These are phyloP conservation scores for Amphimedon queenslandica DNA, from an alignment of 37 sponge, comb jelly and placozoan genomes.

Conservation along the genomic window DNA sequence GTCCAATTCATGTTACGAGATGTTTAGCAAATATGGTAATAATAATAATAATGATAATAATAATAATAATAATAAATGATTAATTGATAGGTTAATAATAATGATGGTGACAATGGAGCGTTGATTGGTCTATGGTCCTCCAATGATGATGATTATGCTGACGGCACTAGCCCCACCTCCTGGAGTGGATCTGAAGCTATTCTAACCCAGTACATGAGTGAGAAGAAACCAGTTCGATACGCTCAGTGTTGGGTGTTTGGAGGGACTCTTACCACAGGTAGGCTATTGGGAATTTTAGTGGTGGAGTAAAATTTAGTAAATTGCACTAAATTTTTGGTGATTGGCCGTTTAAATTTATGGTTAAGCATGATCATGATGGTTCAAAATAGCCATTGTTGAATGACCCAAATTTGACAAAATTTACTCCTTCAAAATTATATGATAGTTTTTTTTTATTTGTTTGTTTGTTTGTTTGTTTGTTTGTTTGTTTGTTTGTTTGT, in stretches of 20 bases:
- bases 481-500: no score
- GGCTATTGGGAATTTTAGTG: no score
- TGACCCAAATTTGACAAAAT: no score
- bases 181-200: constrained; percentile 73
- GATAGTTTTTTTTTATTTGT: no score
- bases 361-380: no score
- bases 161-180: constrained; percentile 57
- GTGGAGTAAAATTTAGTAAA: no score
- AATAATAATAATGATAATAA: no score
- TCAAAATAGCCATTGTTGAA: no score
- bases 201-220: constrained; percentile 45
- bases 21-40: constrained; percentile 43
- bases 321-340: background rate
- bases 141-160: constrained; percentile 39
- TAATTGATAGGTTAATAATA: constrained; percentile 25
- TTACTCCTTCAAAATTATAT: no score
- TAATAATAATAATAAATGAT: no score
- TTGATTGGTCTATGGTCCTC: constrained; percentile 57
- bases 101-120: constrained; percentile 55
- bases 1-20: constrained; percentile 28
- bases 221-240: constrained; percentile 51
- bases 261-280: constrained; percentile 71
- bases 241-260: constrained; percentile 84
- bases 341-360: no score
- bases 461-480: no score